Conservation (phyloP, 2,113 vertebrate species). For the Crotophaga sulcirostris region DNA sequence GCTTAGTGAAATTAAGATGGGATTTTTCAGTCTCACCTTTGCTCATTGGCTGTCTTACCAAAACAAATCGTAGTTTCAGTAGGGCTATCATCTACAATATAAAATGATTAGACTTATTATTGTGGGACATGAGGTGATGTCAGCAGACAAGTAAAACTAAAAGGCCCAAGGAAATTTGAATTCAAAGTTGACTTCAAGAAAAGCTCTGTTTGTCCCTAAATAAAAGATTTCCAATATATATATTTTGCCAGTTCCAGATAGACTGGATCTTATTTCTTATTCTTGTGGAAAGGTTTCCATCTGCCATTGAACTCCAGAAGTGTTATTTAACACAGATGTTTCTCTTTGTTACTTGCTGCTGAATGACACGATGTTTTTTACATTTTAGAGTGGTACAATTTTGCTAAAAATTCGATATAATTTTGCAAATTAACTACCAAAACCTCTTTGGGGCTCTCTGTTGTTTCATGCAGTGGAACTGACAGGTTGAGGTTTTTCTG, state of each 20-base stretch:
- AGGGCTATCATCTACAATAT: background rate
- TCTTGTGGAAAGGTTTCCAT: background rate
- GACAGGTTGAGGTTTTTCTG: constrained; percentile 58
- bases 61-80: background rate
- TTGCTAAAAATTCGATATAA: background rate
- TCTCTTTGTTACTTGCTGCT: background rate
- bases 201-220: background rate
- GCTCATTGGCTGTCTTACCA: background rate
- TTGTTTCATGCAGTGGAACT: constrained; percentile 13
- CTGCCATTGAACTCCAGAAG: background rate
- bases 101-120: background rate
- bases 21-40: background rate
- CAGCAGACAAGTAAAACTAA: background rate
- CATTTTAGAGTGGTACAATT: background rate
- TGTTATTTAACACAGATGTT: background rate
- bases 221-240: background rate
- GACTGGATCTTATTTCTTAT: background rate
- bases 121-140: background rate
- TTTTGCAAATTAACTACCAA: background rate
- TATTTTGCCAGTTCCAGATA: background rate
- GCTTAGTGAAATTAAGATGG: background rate
- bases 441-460: background rate
- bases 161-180: background rate
- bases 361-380: background rate
- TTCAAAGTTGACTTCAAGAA: background rate